Evolutionary conservation across 2,888 invertebrate genomes (phyloP), one percentile per base, ranked within the genome.

Genomic region (Nomada lathburiana): DNA sequence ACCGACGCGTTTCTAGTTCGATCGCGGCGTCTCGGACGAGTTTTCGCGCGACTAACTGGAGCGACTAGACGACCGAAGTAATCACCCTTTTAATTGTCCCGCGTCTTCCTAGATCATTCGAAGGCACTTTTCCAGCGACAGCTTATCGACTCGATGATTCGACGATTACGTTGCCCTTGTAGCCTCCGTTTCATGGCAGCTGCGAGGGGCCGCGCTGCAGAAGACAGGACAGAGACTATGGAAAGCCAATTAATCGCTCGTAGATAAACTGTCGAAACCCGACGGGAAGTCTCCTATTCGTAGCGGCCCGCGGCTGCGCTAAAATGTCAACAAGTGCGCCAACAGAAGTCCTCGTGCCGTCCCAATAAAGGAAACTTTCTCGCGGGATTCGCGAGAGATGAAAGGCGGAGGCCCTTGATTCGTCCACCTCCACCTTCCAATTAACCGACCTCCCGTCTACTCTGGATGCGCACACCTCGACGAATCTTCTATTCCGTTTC

Each of bases 201-300:
- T 55, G 42, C 16, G 42, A 20, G 36, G 53, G 20, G 53, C 57
- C n/a, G 13, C 11, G 47, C 26, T 52, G 76, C 59, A 20, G 13
- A 36, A n/a, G 53, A 76, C 77, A 62, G 77, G 44, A 16, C 60
- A 9, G 65, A 65, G 65, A 63, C 47, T 55, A 36, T 62, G 55
- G 11, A 13, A 29, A 76, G 65, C 20, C 29, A 65, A 77, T 77
- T 77, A 77, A 77, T 77, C 52, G 76, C n/a, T 26, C 50, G 50
- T 26, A 26, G 36, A 42, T 13, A 36, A 69, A 50, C 59, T 50
- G 50, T 74, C 42, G 2, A 18, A 76, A 77, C 44, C 44, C 76
- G 18, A 67, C 44, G 77, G 77, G 44, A 76, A 60, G 52, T 42
- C 42, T 26, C 42, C 57, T 55, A 52, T 63, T 26, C 26, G 1